Conservation (phyloP, 2,113 vertebrate species). For the Notechis scutatus region DNA sequence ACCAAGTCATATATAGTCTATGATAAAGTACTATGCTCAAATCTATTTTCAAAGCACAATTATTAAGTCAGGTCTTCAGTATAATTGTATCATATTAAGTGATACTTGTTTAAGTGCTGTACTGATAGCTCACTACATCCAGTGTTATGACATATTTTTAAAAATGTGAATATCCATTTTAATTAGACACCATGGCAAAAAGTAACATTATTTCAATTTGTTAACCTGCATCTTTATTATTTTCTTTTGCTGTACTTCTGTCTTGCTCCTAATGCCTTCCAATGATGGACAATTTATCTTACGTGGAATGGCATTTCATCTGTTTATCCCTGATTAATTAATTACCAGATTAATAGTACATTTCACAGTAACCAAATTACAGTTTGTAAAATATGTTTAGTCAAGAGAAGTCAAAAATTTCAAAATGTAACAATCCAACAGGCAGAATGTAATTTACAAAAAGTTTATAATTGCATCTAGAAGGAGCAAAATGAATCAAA, state of each 20-base stretch:
- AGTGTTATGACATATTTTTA: background rate
- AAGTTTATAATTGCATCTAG: constrained; percentile 54
- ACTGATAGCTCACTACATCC: background rate
- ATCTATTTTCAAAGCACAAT: background rate
- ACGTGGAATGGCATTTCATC: constrained; percentile 18
- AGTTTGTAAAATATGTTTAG: constrained; percentile 31
- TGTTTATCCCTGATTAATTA: constrained; percentile 33
- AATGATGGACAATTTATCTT: background rate
- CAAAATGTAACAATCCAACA: constrained; percentile 48
- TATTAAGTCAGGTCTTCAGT: background rate
- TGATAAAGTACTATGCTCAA: background rate
- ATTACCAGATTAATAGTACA: constrained; percentile 45
- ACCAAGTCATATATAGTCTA: background rate
- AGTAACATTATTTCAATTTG: background rate
- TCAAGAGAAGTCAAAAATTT: constrained; percentile 37
- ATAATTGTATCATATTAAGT: background rate
- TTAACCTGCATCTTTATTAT: background rate
- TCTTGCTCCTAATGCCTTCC: background rate
- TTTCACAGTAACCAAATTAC: constrained; percentile 37
- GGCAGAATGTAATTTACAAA: constrained; percentile 45
- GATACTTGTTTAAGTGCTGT: background rate
- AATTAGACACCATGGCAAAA: background rate
- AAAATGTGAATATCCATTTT: background rate
- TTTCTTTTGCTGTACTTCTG: background rate
- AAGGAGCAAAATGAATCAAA: constrained; percentile 51